Base-by-base conservation (phyloP, 2,888 invertebrate species). In the Pherbina coryleti region DNA sequence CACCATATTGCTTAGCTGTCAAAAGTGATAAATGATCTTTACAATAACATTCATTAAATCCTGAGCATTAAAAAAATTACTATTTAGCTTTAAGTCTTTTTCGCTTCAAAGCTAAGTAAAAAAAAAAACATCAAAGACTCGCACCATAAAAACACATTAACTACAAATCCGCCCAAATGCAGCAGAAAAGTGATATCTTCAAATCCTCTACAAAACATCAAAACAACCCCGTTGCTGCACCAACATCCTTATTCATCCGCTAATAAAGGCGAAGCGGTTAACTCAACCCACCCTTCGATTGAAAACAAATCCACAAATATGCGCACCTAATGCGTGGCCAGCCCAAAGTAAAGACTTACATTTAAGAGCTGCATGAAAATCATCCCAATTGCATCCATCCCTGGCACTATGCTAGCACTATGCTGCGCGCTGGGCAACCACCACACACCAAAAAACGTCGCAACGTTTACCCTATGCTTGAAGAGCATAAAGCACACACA, bases 121-220 rank as follows among this genome's bases (percentile, higher is more conserved):
- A 60, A 14, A 28, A 17, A 62, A n/a, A 55, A 19, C 64, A n/a
- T 7, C 28, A n/a, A 19, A 9, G 66, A 34, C 37, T n/a, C 34
- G n/a, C 17, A 44, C 37, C 31, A 62, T 62, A 60, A 70, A 76
- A 76, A 76, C 53, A 55, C 51, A 76, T 76, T 76, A 66, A 64
- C 64, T 71, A 22, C 31, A 9, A 49, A 75, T 51, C 75, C 66
- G 25, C 9, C 44, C 72, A 62, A 60, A 28, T 44, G 22, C 22
- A 34, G 49, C 22, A 44, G 22, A 49, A 44, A 69, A 34, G n/a
- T 49, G 17, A 73, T 62, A 73, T 25, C 62, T 64, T 44, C 14
- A 44, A 72, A 28, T 37, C 64, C 34, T 28, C 11, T 17, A 3
- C 22, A 64, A 64, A 64, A n/a, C 31, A 17, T 31, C 28, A 14